phyloP scores from a whole-genome alignment of 2,113 vertebrate species.

The Pavo muticus region DNA sequence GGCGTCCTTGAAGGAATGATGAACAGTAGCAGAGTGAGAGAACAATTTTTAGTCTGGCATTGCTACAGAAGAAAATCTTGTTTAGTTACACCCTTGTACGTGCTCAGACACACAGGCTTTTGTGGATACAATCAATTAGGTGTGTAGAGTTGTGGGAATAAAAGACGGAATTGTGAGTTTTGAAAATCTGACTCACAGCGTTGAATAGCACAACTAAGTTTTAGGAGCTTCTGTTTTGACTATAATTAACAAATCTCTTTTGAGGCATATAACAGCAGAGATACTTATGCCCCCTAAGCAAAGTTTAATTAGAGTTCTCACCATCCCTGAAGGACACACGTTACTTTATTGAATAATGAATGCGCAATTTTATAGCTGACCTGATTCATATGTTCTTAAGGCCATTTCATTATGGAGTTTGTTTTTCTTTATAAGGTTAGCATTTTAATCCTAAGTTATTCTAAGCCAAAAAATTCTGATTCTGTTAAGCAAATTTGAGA shows the following conservation, averaged over 20 bases:
- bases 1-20: rapidly evolving
- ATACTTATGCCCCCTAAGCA: background rate
- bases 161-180: background rate
- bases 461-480: background rate
- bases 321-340: background rate
- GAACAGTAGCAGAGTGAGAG: background rate
- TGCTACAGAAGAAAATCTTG: background rate
- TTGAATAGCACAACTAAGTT: background rate
- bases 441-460: background rate
- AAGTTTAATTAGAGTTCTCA: background rate
- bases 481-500: background rate
- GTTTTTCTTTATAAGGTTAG: background rate
- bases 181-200: background rate
- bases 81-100: background rate
- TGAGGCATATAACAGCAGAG: background rate
- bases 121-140: background rate
- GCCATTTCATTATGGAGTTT: background rate
- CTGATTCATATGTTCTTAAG: background rate
- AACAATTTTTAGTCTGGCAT: background rate
- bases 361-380: background rate
- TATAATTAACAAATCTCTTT: background rate
- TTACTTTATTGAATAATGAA: background rate
- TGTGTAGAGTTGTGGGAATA: background rate
- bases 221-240: background rate
- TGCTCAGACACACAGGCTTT: background rate